Evolutionary conservation across 2,888 invertebrate species (phyloP), one percentile per base, ranked within the genome.

Genomic region (Pachycephus smyrnensis): DNA sequence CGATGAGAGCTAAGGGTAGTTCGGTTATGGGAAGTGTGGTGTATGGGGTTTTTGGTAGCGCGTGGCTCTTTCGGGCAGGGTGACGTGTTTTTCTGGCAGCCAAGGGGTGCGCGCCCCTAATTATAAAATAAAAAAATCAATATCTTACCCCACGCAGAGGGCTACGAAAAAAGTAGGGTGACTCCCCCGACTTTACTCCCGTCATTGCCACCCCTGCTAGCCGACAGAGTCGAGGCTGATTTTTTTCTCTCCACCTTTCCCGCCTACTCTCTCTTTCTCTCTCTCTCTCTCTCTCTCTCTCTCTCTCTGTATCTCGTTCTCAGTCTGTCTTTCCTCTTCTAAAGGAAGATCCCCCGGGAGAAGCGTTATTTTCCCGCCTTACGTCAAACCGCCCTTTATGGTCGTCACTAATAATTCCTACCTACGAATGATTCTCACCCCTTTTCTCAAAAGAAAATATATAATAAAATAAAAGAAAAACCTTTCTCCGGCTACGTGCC

Each of bases 41-140:
- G 40, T 40, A 40, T 15, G 40, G 40, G 40, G 40, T 40, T 40
- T 15, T 40, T 4, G 40, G 40, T 15, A 40, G 40, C 40, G 40
- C 40, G 40, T 40, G 40, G 15, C 12, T 40, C 40, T 40, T 40
- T 40, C 40, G 40, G 79, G 83, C 83, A 80, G 88, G 88, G 88
- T 88, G 90, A 90, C 90, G 90, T 90, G 88, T 90, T 90, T 90
- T 90, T 90, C 87, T 88, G 89, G 88, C 89, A 89, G 88, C 89
- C 85, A 85, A 88, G 90, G 90, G 90, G 90, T 89, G 89, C 87
- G 89, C 90, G 88, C 89, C 91, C 90, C 91, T 91, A 91, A 91
- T 91, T 91, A 91, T 91, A 91, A 91, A 91, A 91, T 91, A 91
- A 91, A 91, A 90, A 91, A 91, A 91, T 91, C 91, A 90, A 91